phyloP scores from a whole-genome alignment of 2,113 vertebrate genomes.

The Petrocephalus zakoni region DNA sequence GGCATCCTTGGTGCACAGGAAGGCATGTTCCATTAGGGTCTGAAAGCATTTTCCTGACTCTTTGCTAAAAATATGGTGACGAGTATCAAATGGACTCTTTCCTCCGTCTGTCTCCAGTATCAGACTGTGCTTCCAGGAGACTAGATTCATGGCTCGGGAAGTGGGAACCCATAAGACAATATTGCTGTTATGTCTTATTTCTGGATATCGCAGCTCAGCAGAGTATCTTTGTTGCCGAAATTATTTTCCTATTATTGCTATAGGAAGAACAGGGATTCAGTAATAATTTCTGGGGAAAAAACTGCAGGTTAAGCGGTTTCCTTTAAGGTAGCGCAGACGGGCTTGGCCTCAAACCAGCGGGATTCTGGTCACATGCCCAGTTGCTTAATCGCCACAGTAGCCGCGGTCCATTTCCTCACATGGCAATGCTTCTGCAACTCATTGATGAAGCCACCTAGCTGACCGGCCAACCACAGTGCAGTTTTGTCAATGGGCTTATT shows the following conservation, averaged over 20 bases:
- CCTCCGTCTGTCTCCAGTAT: constrained; percentile 22
- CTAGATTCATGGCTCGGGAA: neutral
- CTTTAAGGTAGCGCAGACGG: neutral
- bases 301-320: neutral
- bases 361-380: constrained; percentile 20
- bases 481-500: neutral
- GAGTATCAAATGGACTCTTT: constrained; percentile 64
- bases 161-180: neutral
- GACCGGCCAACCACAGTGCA: neutral
- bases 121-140: neutral
- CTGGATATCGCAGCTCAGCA: neutral
- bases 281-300: neutral
- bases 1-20: constrained; percentile 71
- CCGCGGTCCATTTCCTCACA: neutral
- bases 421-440: neutral
- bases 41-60: constrained; percentile 67
- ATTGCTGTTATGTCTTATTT: neutral
- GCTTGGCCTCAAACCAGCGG: neutral
- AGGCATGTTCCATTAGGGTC: constrained; percentile 69
- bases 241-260: neutral
- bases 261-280: neutral
- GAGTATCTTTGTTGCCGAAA: neutral
- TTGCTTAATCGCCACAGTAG: constrained; percentile 42
- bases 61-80: constrained; percentile 80
- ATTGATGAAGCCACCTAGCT: neutral